Conservation (phyloP, 53 echinoderm and acorn worm genomes). For the Holothuria leucospilota region DNA sequence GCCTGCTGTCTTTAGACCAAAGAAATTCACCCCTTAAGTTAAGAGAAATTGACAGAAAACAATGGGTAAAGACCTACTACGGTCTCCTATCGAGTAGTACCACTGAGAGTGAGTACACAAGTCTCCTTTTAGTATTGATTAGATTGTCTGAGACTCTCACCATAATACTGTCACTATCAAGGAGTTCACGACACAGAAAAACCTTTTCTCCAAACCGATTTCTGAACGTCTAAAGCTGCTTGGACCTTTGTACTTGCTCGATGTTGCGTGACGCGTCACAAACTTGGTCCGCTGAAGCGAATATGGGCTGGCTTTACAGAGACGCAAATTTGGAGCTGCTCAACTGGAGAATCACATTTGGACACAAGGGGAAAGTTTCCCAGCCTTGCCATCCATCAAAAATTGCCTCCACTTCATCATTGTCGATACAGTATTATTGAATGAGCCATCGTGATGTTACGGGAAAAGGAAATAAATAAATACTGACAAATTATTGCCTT, state of each 20-base stretch:
- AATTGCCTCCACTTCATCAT: neutral
- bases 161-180: neutral
- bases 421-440: neutral
- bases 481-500: too few relatives aligned
- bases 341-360: neutral
- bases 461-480: too few relatives aligned
- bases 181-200: constrained; percentile 22
- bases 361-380: neutral
- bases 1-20: too few relatives aligned
- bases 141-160: too few relatives aligned
- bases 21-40: too few relatives aligned
- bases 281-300: neutral
- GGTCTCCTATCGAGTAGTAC: too few relatives aligned
- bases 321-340: neutral
- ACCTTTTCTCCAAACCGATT: constrained; percentile 15
- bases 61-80: too few relatives aligned
- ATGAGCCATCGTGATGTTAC: neutral
- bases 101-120: too few relatives aligned
- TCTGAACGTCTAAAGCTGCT: constrained; percentile 24
- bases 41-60: too few relatives aligned
- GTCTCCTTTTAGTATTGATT: too few relatives aligned
- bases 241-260: constrained; percentile 13
- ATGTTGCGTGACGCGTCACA: neutral
- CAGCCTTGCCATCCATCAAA: neutral
- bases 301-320: neutral